phyloP scores from a whole-genome alignment of 2,797 vertebrate species.

The Lagorchestes hirsutus region DNA sequence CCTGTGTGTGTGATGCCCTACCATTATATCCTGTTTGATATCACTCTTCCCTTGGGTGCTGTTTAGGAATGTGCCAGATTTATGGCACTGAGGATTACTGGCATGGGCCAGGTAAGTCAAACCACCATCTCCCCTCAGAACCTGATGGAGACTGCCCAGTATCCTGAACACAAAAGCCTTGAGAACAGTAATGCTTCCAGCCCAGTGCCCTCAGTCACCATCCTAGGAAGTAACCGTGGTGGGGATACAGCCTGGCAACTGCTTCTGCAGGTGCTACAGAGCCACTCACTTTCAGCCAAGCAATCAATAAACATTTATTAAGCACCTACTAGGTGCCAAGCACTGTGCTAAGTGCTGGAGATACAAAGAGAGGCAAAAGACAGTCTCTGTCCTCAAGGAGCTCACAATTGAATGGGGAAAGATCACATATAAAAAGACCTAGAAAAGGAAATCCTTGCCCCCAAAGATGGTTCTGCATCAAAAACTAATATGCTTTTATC shows the following conservation, averaged over 20 bases:
- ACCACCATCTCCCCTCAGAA: not conserved
- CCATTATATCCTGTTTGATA: not conserved
- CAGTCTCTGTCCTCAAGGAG: not conserved
- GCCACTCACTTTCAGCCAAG: not conserved
- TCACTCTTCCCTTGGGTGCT: not conserved
- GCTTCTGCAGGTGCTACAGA: not conserved
- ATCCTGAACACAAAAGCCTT: not conserved
- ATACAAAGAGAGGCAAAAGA: not conserved
- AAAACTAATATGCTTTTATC: not conserved
- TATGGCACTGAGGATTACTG: too few relatives aligned
- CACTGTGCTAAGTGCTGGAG: not conserved
- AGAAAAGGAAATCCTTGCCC: not conserved
- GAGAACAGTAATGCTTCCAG: not conserved
- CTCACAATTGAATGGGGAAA: not conserved
- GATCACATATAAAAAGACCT: not conserved
- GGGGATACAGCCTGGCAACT: not conserved
- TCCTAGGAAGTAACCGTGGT: not conserved
- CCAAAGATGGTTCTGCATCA: not conserved
- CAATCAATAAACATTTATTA: not conserved
- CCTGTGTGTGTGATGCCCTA: not conserved
- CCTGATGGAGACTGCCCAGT: not conserved
- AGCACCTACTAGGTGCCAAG: not conserved
- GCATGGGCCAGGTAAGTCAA: not conserved
- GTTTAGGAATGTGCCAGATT: too few relatives aligned
- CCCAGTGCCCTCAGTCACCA: not conserved